Conservation (phyloP, 1,140 invertebrate species). For the Drosophila pectinifera region DNA sequence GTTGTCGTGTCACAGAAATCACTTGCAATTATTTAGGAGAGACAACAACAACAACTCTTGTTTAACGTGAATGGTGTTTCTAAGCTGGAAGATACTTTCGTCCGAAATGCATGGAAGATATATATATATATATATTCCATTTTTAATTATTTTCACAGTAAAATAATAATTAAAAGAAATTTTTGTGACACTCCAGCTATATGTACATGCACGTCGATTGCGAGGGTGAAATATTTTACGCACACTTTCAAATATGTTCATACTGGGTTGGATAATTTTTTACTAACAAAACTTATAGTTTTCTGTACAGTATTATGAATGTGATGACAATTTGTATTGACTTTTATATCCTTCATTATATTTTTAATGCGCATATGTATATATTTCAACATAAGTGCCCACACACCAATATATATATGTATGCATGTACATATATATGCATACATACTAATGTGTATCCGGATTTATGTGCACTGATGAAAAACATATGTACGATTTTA, state of each 20-base stretch:
- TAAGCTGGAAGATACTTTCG: constrained; percentile 3
- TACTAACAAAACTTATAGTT: background rate
- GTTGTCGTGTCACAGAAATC: constrained; percentile 7
- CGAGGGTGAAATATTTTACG: constrained; percentile 6
- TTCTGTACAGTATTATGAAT: background rate
- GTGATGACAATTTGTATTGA: constrained; percentile 5
- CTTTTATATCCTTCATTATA: constrained; percentile 9
- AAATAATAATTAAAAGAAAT: background rate
- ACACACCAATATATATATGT: constrained; percentile 12
- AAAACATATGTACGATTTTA: constrained; percentile 10
- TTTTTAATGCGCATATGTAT: constrained; percentile 11
- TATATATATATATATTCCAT: background rate
- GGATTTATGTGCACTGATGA: constrained; percentile 23
- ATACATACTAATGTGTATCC: constrained; percentile 35
- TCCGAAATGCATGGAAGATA: constrained; percentile 1
- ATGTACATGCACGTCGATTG: constrained; percentile 2
- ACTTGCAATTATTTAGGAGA: constrained; percentile 14
- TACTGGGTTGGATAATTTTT: background rate
- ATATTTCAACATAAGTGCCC: constrained; percentile 21
- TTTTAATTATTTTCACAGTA: background rate
- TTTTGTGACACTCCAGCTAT: background rate
- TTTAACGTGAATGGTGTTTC: constrained; percentile 6
- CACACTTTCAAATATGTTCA: constrained; percentile 2
- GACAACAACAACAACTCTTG: background rate
- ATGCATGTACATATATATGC: constrained; percentile 4